These are phyloP conservation scores for Cromileptes altivelis DNA, from an alignment of 2,113 vertebrate genomes.

Conservation along the genomic window DNA sequence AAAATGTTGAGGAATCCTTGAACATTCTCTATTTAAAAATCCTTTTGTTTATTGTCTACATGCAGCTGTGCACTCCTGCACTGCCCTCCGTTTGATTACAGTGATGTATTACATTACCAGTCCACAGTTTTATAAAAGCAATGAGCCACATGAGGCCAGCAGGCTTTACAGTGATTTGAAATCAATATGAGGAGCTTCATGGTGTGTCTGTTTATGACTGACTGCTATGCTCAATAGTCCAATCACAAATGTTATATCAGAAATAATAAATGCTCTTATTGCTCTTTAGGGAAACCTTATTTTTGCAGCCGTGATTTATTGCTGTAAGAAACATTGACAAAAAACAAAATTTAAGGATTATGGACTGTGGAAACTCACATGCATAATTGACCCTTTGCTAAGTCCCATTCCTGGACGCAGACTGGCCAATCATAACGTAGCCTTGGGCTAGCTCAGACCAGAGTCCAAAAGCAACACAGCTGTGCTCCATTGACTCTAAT, in stretches of 20 bases:
- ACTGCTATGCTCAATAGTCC: neutral
- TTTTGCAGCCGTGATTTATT: neutral
- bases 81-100: constrained; percentile 18
- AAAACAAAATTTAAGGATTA: neutral
- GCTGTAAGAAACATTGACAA: neutral
- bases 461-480: no score
- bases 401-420: no score
- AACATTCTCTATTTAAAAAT: neutral
- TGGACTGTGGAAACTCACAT: neutral
- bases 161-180: constrained; percentile 36
- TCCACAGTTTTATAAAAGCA: constrained; percentile 35
- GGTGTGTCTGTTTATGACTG: constrained; percentile 22
- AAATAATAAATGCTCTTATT: neutral
- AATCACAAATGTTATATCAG: neutral
- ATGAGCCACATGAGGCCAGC: constrained; percentile 28
- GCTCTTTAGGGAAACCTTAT: neutral
- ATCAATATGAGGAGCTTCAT: constrained; percentile 42
- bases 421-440: no score
- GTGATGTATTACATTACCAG: constrained; percentile 28
- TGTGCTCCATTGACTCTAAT: no score
- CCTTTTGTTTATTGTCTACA: neutral
- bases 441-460: no score
- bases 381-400: neutral
- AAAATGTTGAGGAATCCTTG: neutral
- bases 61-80: neutral